Base-by-base conservation (phyloP, 2,888 invertebrate genomes). In the Zygothrica quintamaculata region DNA sequence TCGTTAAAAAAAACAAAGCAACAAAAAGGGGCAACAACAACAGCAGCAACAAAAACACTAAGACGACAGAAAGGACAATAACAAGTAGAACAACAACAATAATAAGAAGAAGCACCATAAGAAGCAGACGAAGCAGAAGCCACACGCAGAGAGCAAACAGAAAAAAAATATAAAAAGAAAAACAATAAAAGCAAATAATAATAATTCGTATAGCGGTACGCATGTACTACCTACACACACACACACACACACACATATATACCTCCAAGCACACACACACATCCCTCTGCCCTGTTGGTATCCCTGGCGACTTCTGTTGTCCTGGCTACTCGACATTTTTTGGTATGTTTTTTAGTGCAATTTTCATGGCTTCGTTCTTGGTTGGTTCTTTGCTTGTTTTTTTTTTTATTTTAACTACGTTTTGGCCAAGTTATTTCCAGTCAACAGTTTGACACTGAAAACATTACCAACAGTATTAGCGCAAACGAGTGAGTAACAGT, bases 161-260 rank as follows among this genome's bases (percentile, higher is more conserved):
- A 12, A 60, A 50, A 18, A 36, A 53, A 55, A 57, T 39, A 59
- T 8, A 48, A 56, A 37, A 50, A 26, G 47, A 57, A 55, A 55
- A 55, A 57, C 73, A 66, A 68, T 66, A 64, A 74, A 74, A 67
- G 59, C 66, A 74, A 75, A 80, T 77, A 73, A 62, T 70, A 69
- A 84, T 84, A 77, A 76, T 84, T 77, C 78, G 51, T 62, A 74
- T 13, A 50, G 37, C 71, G 61, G 37, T 74, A 74, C 59, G 65
- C 67, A 71, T 64, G 52, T 53, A 53, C 36, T 22, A 12, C 59
- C 26, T 50, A 13, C 42, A 12, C 16, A 40, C 12, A 2, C 13
- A 29, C 44, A 13, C 51, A 12, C 43, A 13, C 48, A 36, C 37
- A 26, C 26, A 26, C 26, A 29, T 5, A 29, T 1, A 29, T n/a